These are phyloP conservation scores for Chaetophractus vellerosus DNA, from an alignment of 2,797 vertebrate species.

Conservation along the genomic window DNA sequence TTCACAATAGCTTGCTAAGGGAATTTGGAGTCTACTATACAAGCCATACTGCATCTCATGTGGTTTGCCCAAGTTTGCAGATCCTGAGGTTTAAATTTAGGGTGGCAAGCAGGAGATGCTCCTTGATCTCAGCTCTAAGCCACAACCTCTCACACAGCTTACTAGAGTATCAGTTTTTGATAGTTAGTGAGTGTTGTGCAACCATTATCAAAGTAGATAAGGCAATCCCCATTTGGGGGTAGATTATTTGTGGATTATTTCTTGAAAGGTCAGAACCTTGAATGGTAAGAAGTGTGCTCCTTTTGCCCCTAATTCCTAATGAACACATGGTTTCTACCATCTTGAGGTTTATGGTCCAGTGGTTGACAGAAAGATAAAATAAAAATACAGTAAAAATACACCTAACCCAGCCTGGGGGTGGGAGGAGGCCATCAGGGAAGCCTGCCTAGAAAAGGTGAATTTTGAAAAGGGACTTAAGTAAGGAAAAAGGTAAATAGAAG, in stretches of 20 bases:
- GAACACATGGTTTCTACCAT: not conserved
- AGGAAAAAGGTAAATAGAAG: not conserved
- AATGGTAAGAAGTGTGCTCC: not conserved
- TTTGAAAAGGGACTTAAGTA: not conserved
- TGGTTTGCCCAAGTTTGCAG: not conserved
- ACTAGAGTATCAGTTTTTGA: not conserved
- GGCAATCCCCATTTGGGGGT: not conserved
- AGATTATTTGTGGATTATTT: not conserved
- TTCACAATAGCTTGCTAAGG: not conserved
- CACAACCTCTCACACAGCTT: not conserved
- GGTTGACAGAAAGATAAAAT: not conserved
- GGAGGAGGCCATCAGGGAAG: not conserved
- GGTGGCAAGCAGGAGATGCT: not conserved
- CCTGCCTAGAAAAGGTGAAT: not conserved
- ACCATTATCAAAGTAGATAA: not conserved
- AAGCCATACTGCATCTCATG: not conserved
- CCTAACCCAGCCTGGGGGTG: not conserved
- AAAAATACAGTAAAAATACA: not conserved
- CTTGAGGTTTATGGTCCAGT: slow-evolving; percentile 28
- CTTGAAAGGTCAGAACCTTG: not conserved
- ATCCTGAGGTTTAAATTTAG: not conserved
- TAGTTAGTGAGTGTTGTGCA: not conserved
- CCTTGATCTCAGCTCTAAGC: not conserved
- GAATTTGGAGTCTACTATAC: not conserved
- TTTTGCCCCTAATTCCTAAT: not conserved